These are phyloP conservation scores for Alexandromys fortis DNA, from an alignment of 2,113 vertebrate genomes.

Conservation along the genomic window DNA sequence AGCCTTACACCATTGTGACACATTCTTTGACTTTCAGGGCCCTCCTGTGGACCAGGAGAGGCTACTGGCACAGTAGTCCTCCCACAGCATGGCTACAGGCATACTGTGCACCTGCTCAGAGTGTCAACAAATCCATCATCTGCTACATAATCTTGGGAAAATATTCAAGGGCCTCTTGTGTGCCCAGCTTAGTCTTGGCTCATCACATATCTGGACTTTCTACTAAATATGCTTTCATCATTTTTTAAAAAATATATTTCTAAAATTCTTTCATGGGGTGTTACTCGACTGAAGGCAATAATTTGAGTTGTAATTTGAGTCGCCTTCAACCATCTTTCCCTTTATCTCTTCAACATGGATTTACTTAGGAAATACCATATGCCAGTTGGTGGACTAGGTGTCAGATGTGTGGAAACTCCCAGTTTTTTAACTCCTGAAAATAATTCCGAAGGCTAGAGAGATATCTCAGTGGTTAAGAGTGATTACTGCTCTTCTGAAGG, in stretches of 20 bases:
- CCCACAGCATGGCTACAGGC: neutral
- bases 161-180: neutral
- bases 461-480: neutral
- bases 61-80: neutral
- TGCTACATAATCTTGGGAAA: neutral
- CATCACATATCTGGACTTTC: neutral
- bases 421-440: neutral
- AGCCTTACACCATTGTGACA: neutral
- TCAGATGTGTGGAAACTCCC: neutral
- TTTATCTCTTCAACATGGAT: neutral
- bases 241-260: neutral
- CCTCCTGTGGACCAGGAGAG: neutral
- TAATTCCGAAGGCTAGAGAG: neutral
- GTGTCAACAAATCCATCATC: neutral
- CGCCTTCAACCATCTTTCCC: neutral
- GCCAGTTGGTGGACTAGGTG: neutral
- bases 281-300: neutral
- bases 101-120: neutral
- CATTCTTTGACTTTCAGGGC: neutral
- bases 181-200: neutral
- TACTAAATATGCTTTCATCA: neutral
- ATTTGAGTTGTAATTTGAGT: slow-evolving; percentile 1
- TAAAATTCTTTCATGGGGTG: neutral
- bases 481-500: neutral
- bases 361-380: neutral